Percentiles rank a stretch among this genome's conserved stretches.
Evolutionary conservation across 2,797 vertebrate species (phyloP).

Genomic region (Meda fulgida): DNA sequence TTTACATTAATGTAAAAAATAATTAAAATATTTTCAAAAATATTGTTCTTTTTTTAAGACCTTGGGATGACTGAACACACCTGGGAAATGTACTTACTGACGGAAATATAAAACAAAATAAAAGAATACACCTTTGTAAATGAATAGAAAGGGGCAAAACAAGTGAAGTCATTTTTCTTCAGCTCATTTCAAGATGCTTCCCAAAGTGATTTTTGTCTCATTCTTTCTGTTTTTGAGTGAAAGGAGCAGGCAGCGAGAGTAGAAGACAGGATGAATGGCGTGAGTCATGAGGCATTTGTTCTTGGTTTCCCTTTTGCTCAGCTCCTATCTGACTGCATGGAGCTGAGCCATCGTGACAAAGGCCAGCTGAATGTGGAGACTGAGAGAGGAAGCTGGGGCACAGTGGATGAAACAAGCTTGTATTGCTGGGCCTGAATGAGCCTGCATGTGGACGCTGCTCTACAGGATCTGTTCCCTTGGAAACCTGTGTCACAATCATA

Average conservation of each 20-base stretch:
- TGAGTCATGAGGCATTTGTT: slow-evolving; percentile 53
- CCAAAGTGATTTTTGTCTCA: slow-evolving; percentile 11
- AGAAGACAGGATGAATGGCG: slow-evolving; percentile 37
- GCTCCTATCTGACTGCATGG: slow-evolving; percentile 41
- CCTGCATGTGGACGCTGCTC: slow-evolving; percentile 18
- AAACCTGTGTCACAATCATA: slow-evolving; percentile 45
- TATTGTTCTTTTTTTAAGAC: background rate
- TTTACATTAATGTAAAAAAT: background rate
- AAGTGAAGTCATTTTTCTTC: slow-evolving; percentile 9
- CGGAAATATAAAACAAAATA: background rate
- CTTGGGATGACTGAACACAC: background rate
- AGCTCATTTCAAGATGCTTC: slow-evolving; percentile 22
- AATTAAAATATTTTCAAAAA: background rate
- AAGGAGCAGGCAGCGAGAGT: slow-evolving; percentile 30
- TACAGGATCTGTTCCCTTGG: slow-evolving; percentile 42
- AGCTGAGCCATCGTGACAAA: slow-evolving; percentile 51
- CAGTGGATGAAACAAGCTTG: slow-evolving; percentile 27
- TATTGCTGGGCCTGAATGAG: slow-evolving; percentile 41
- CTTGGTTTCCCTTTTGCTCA: slow-evolving; percentile 35
- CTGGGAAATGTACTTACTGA: slow-evolving; percentile 19
- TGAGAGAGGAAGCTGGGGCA: slow-evolving; percentile 49
- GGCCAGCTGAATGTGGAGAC: slow-evolving; percentile 12
- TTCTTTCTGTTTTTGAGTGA: slow-evolving; percentile 28
- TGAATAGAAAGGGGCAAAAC: slow-evolving; percentile 26
- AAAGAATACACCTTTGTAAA: slow-evolving; percentile 10